Evolutionary conservation across 1,140 invertebrate species (phyloP).

Genomic region (Habropoda laboriosa): DNA sequence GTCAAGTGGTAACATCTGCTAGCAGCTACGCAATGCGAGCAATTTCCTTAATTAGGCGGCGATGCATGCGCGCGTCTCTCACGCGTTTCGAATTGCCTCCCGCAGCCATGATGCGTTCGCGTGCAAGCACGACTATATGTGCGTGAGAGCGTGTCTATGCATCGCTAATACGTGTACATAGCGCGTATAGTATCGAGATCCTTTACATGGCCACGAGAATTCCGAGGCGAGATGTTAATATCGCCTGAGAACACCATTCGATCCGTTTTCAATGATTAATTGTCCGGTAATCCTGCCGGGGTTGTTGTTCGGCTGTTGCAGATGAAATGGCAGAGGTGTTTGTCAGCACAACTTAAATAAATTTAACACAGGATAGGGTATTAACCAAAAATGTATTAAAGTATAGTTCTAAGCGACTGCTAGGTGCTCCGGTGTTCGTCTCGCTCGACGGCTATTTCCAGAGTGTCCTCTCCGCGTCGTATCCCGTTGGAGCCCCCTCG

Average conservation of each 20-base stretch:
- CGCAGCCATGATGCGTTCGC: background rate
- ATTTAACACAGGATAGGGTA: too few species aligned
- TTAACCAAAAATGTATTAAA: too few species aligned
- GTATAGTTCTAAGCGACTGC: too few species aligned
- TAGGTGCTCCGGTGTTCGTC: too few species aligned
- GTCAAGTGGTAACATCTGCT: conserved; percentile 13
- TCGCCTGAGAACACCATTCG: background rate
- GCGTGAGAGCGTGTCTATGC: background rate
- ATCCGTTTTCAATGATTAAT: conserved; percentile 59
- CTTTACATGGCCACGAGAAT: conserved; percentile 46
- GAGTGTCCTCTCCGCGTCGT: too few species aligned
- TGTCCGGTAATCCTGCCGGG: conserved; percentile 10
- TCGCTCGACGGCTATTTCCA: too few species aligned
- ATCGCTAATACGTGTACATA: conserved; percentile 4
- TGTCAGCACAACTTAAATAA: too few species aligned
- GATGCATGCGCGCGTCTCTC: conserved; percentile 12
- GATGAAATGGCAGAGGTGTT: too few species aligned
- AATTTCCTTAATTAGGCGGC: conserved; percentile 61
- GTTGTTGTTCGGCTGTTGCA: conserved; percentile 36
- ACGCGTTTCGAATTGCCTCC: conserved; percentile 29
- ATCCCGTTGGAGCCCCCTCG: too few species aligned
- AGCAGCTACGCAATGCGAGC: conserved; percentile 53
- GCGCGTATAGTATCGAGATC: conserved; percentile 21
- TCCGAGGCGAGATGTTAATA: conserved; percentile 39
- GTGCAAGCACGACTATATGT: background rate